phyloP scores from a whole-genome alignment of 2,888 invertebrate species.

The Trisateles emortualis region DNA sequence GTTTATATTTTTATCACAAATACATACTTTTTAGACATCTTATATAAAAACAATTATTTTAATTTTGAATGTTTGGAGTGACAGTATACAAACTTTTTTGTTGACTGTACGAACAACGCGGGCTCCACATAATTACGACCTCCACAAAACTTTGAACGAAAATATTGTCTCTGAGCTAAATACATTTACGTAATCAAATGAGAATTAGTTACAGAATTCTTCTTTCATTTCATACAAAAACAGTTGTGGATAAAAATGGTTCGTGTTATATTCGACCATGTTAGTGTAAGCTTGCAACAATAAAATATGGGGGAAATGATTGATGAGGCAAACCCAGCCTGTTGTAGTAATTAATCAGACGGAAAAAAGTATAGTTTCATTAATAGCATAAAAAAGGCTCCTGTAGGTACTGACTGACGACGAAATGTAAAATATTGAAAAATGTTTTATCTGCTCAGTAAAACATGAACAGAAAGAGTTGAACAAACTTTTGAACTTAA shows the following conservation, averaged over 20 bases:
- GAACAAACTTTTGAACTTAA: no score
- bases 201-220: conserved; percentile 11
- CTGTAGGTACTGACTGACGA: no score
- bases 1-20: no score
- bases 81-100: neutral
- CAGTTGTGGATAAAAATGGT: conserved; percentile 13
- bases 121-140: conserved; percentile 1
- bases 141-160: conserved; percentile 8
- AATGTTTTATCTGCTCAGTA: no score
- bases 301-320: conserved; percentile 20
- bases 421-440: no score
- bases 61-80: neutral
- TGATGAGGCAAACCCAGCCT: conserved; percentile 12
- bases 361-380: conserved; percentile 6
- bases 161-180: conserved; percentile 15
- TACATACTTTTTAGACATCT: no score
- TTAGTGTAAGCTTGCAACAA: neutral
- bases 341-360: conserved; percentile 29
- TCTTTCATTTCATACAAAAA: conserved; percentile 11
- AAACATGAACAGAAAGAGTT: no score
- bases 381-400: neutral
- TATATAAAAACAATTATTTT: neutral
- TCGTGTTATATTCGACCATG: neutral
- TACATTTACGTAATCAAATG: conserved; percentile 19
- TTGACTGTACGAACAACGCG: neutral